phyloP scores from a whole-genome alignment of 2,888 invertebrate genomes.

The Cryptophagus acutangulus region DNA sequence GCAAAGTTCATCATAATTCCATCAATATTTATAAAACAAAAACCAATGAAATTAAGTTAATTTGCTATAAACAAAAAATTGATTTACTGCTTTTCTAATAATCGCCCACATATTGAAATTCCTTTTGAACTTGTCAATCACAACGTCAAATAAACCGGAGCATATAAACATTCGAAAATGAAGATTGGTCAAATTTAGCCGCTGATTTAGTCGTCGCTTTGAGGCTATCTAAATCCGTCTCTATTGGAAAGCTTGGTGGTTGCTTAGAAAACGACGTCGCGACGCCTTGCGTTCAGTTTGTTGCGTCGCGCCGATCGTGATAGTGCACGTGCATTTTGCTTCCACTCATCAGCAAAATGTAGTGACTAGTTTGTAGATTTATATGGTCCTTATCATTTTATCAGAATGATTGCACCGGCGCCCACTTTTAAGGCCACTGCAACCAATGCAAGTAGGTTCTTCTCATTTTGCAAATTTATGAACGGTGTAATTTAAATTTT shows the following conservation, averaged over 20 bases:
- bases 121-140: conserved; percentile 11
- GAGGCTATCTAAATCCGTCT: conserved; percentile 39
- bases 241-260: conserved; percentile 28
- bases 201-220: conserved; percentile 32
- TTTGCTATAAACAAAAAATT: too few species aligned
- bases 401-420: conserved; percentile 39
- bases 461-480: too few species aligned
- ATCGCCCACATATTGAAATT: too few species aligned
- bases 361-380: neutral
- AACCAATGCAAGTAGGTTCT: conserved; percentile 59
- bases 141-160: conserved; percentile 17
- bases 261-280: conserved; percentile 18
- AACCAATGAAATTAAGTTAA: too few species aligned
- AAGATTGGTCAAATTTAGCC: conserved; percentile 42
- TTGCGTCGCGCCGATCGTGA: conserved; percentile 21
- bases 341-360: neutral
- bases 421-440: conserved; percentile 81
- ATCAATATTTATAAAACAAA: too few species aligned
- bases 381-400: neutral
- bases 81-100: too few species aligned
- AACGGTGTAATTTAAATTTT: too few species aligned
- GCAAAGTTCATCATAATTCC: too few species aligned
- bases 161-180: too few species aligned
- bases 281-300: conserved; percentile 18
- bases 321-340: conserved; percentile 6